phyloP scores from a whole-genome alignment of 2,797 vertebrate species.

The Orestias chungarensis region DNA sequence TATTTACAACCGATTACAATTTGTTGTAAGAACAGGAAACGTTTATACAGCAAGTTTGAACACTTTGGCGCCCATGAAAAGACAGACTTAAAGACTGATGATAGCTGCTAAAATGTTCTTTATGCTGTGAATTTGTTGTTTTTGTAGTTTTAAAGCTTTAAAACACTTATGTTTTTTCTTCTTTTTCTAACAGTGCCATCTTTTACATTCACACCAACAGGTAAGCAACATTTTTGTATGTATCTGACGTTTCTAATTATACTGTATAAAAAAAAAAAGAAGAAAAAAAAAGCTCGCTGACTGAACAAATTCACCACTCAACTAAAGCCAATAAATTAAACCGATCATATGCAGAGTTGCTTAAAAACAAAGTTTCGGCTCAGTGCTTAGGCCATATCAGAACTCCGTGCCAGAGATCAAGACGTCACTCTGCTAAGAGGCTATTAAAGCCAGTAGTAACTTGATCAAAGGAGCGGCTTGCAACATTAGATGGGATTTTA shows the following conservation, averaged over 20 bases:
- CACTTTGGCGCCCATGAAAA: background rate
- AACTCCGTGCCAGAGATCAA: conserved; percentile 23
- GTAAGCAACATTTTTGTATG: conserved; percentile 77
- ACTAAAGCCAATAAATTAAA: conserved; percentile 7
- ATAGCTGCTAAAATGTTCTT: background rate
- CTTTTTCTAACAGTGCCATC: conserved; percentile 91
- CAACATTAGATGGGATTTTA: conserved; percentile 53
- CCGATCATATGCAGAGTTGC: background rate
- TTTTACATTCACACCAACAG: conserved; percentile 99
- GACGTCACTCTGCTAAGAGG: conserved; percentile 31
- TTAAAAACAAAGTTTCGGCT: conserved; percentile 24
- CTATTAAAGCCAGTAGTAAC: conserved; percentile 52
- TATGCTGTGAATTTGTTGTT: background rate
- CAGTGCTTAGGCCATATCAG: conserved; percentile 37
- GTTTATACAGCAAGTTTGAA: too few species aligned
- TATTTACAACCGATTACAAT: too few species aligned
- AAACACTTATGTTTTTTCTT: conserved; percentile 6
- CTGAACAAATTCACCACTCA: conserved; percentile 8
- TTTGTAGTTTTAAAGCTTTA: background rate
- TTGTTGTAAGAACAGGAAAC: too few species aligned
- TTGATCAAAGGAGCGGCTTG: conserved; percentile 65
- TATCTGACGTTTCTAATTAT: background rate
- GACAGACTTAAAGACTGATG: conserved; percentile 42
- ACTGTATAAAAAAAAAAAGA: conserved; percentile 9
- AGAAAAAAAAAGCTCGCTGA: conserved; percentile 8